Percentiles rank a stretch among this genome's conserved stretches.
phyloP scores from a whole-genome alignment of 2,113 vertebrate genomes.

The Albula glossodonta region DNA sequence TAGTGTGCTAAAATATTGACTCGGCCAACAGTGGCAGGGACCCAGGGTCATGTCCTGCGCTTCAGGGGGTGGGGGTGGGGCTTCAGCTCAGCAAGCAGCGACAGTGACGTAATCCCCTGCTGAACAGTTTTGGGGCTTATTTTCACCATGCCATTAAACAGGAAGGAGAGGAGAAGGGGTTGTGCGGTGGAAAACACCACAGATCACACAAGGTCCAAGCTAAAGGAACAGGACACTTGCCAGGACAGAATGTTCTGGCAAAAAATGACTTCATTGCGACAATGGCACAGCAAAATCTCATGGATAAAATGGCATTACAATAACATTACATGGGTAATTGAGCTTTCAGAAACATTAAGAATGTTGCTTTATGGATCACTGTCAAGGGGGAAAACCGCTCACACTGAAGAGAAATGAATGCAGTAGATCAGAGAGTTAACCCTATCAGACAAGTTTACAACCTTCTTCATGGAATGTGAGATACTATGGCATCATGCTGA shows the following conservation, averaged over 20 bases:
- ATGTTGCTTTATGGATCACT: not conserved
- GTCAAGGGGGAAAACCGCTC: not conserved
- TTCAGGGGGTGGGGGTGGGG: not conserved
- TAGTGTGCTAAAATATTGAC: not conserved
- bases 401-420: not conserved
- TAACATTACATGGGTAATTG: not conserved
- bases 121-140: not conserved
- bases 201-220: not conserved
- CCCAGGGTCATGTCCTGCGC: not conserved
- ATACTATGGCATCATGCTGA: too few species aligned
- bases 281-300: not conserved
- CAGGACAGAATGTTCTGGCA: not conserved
- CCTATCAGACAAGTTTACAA: not conserved
- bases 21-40: not conserved
- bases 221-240: not conserved
- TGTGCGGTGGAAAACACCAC: not conserved
- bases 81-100: not conserved
- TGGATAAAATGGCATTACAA: not conserved
- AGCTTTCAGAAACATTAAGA: not conserved
- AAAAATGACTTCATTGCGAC: not conserved
- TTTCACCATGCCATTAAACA: conserved; percentile 11
- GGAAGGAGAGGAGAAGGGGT: not conserved
- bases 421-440: not conserved
- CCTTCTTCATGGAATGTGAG: not conserved
- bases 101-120: conserved; percentile 6